Evolutionary conservation across 2,797 vertebrate genomes (phyloP), one percentile per base, ranked within the genome.

Genomic region (Coregonus sp.): DNA sequence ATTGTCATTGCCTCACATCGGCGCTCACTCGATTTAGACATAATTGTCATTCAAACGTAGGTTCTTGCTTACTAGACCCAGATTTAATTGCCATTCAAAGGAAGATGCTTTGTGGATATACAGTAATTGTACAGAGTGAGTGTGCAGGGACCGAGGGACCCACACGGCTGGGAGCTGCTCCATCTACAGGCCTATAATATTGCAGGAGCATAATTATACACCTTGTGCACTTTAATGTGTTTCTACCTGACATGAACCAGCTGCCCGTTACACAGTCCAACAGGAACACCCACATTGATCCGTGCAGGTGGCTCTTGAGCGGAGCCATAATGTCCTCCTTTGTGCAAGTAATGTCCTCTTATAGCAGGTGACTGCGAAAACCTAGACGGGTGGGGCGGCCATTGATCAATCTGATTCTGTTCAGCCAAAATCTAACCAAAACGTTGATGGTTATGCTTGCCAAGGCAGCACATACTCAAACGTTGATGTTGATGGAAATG

Each of bases 161-260:
- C 4, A 33, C 35, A 20, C 11, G 14, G 4, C 29, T 29, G 4
- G 54, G 16, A 18, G 16, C 15, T 5, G 54, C 18, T 47, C 40
- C 7, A 5, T 31, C 18, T 72, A 31, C 29, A 15, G 68, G n/a
- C 65, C 61, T 56, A 25, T 52, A 15, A 9, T 50, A 20, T 35
- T 31, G 2, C 59, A 47, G 6, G 61, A n/a, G 5, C 29, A 54
- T 59, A 31, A 66, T 70, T 59, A 54, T 15, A 65, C 6, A 9
- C 56, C 37, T 63, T 3, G 47, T 47, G 47, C 51, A 50, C 18
- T 37, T 25, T 20, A 68, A 78, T 61, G 52, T 11, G 12, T 54
- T 18, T 56, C 51, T 67, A 20, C 20, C 51, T 40, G 72, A 70
- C 33, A 78, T n/a, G 12, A 2, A 72, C 25, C 69, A 69, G 78